Percentiles rank a stretch among this genome's conserved stretches.
These are phyloP conservation scores for Trichopria drosophilae DNA, from an alignment of 2,888 invertebrate genomes.

Conservation along the genomic window DNA sequence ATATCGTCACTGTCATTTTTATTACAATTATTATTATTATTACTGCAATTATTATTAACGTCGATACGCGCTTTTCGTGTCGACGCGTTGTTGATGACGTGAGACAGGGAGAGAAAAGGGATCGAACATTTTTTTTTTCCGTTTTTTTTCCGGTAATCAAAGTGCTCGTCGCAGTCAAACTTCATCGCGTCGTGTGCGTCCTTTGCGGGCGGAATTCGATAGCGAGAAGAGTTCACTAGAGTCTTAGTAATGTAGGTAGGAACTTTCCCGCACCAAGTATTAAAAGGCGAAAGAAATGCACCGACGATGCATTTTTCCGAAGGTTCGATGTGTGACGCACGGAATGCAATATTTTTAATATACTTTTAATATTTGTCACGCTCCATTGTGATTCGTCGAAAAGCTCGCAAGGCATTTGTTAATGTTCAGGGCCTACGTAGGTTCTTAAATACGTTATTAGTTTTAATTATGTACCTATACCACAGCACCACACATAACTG, in stretches of 20 bases:
- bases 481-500: constrained; percentile 28
- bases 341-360: constrained; percentile 21
- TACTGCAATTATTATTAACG: constrained; percentile 39
- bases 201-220: no score
- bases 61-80: constrained; percentile 41
- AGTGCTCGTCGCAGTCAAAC: no score
- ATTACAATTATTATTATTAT: constrained; percentile 42
- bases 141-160: no score
- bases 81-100: constrained; percentile 30
- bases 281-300: background rate
- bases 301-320: constrained; percentile 27
- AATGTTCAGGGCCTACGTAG: constrained; percentile 33
- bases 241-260: constrained; percentile 5
- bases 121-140: no score
- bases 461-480: constrained; percentile 27
- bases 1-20: constrained; percentile 45
- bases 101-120: constrained; percentile 25
- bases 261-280: constrained; percentile 12
- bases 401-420: constrained; percentile 42
- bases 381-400: constrained; percentile 43
- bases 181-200: no score
- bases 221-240: constrained; percentile 16
- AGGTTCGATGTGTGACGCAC: constrained; percentile 37
- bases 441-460: constrained; percentile 21
- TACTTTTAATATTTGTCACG: constrained; percentile 32